Conservation (phyloP, 2,113 vertebrate genomes). For the Nothoprocta perdicaria region DNA sequence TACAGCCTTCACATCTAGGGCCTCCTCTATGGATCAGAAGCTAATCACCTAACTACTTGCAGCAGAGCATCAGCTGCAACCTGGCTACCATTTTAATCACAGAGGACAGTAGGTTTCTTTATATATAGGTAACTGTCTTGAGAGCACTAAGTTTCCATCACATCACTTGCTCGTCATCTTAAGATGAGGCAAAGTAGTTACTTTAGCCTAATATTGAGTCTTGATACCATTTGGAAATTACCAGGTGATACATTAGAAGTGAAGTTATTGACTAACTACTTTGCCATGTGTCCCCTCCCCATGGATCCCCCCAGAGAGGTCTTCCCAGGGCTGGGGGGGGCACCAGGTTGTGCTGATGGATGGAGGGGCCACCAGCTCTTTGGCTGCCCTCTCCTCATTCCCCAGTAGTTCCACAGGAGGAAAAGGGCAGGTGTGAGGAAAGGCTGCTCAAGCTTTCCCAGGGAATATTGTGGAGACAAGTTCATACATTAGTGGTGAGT, state of each 20-base stretch:
- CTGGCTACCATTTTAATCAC: not conserved
- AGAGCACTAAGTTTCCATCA: not conserved
- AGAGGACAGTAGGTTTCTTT: not conserved
- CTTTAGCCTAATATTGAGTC: not conserved
- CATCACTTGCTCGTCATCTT: not conserved
- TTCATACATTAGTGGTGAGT: not conserved
- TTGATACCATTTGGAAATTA: not conserved
- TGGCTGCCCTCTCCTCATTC: fast-evolving
- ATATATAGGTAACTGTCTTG: not conserved
- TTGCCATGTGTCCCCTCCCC: not conserved
- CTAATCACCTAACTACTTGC: not conserved
- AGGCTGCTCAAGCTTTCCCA: not conserved
- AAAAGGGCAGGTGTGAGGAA: not conserved
- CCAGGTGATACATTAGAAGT: not conserved
- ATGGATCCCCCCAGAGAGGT: not conserved
- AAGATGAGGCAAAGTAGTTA: not conserved
- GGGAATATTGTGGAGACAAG: not conserved
- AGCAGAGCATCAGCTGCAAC: not conserved
- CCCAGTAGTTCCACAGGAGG: not conserved
- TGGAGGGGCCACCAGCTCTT: not conserved
- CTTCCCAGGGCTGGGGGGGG: not conserved
- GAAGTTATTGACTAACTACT: not conserved
- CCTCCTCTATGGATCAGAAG: not conserved
- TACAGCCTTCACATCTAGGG: not conserved
- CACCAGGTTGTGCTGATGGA: not conserved